A percentile compares a stretch with the other conserved stretches of the same genome.
Evolutionary conservation across 2,113 vertebrate species (phyloP).

Genomic region (Neotoma lepida): DNA sequence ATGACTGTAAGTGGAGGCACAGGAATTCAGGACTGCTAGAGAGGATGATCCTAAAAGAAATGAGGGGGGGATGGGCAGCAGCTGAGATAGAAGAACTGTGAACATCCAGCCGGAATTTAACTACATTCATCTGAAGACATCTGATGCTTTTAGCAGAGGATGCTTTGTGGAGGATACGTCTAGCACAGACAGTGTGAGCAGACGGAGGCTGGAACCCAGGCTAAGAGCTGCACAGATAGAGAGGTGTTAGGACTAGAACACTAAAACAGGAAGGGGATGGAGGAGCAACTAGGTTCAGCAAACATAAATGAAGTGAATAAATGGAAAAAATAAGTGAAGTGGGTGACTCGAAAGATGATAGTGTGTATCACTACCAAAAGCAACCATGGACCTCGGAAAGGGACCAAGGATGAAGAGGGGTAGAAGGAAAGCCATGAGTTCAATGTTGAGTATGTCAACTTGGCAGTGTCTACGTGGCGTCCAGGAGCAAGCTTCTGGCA

Average conservation of each 20-base stretch:
- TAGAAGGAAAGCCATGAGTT: background rate
- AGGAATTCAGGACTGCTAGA: background rate
- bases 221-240: background rate
- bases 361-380: background rate
- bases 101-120: background rate
- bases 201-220: background rate
- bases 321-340: background rate
- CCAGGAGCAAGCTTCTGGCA: background rate
- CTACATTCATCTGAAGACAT: background rate
- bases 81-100: background rate
- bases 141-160: background rate
- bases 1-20: background rate
- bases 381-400: background rate
- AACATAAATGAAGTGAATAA: background rate
- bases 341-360: background rate
- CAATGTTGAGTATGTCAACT: background rate
- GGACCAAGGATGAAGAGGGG: background rate
- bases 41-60: background rate
- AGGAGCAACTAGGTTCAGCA: no score
- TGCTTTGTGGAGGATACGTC: background rate
- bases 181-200: background rate
- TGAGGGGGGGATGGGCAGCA: rapidly evolving
- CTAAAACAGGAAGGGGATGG: background rate
- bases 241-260: background rate
- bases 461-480: background rate